These are phyloP conservation scores for Abrostola tripartita DNA, from an alignment of 2,888 invertebrate species.

Conservation along the genomic window DNA sequence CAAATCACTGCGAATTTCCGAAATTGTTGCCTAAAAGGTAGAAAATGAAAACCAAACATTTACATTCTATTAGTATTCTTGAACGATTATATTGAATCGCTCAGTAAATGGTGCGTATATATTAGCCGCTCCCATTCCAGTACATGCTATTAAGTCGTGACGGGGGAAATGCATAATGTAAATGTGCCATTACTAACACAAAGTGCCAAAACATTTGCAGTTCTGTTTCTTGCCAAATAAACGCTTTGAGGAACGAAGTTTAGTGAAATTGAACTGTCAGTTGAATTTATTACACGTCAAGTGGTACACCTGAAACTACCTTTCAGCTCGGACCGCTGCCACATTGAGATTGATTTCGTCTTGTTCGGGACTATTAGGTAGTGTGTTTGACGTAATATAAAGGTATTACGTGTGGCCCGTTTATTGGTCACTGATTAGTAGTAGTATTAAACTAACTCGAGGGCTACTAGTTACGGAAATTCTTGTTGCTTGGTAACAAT, in stretches of 20 bases:
- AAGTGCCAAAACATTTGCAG: conserved; percentile 34
- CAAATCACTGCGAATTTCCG: background rate
- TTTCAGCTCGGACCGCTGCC: conserved; percentile 17
- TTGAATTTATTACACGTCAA: conserved; percentile 47
- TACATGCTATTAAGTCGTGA: conserved; percentile 24
- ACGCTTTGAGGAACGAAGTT: conserved; percentile 21
- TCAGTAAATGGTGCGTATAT: conserved; percentile 41
- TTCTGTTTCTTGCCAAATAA: conserved; percentile 31
- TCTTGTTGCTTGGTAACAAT: too few relatives aligned
- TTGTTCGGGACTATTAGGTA: conserved; percentile 30
- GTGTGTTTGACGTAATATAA: conserved; percentile 9
- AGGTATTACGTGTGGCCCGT: conserved; percentile 11
- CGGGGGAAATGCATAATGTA: conserved; percentile 47
- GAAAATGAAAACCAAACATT: conserved; percentile 19
- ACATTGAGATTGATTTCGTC: conserved; percentile 42
- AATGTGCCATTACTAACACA: conserved; percentile 35
- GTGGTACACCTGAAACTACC: conserved; percentile 39
- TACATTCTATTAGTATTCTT: conserved; percentile 33
- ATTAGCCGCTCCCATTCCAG: conserved; percentile 17
- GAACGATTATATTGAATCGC: conserved; percentile 24
- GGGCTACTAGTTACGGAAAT: background rate
- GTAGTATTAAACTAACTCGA: background rate
- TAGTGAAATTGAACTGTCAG: conserved; percentile 53
- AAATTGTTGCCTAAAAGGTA: background rate
- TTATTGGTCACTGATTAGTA: conserved; percentile 20